phyloP scores from a whole-genome alignment of 2,888 invertebrate species.

The Rhagophthalmus giganteus region DNA sequence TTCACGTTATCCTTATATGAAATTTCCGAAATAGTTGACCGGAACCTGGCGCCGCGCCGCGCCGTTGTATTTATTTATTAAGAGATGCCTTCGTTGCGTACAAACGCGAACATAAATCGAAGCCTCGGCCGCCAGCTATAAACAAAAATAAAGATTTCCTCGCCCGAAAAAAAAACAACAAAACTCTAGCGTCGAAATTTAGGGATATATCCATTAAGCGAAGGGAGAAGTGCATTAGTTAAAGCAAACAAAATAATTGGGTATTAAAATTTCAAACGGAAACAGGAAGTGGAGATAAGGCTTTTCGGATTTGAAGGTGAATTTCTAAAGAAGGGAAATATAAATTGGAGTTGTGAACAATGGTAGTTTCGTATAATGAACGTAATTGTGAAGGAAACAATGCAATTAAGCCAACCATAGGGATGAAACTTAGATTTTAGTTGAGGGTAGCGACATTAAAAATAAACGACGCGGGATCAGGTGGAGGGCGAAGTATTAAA shows the following conservation, averaged over 20 bases:
- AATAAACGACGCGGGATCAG: conserved; percentile 32
- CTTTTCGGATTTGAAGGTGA: conserved; percentile 36
- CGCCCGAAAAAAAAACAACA: no score
- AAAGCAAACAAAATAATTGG: conserved; percentile 24
- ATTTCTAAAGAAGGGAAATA: conserved; percentile 42
- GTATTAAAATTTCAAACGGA: conserved; percentile 31
- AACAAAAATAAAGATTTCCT: no score
- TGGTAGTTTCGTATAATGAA: conserved; percentile 46
- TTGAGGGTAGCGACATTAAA: conserved; percentile 30
- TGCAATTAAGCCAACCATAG: conserved; percentile 34
- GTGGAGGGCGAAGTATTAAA: conserved; percentile 32
- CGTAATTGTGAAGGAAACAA: conserved; percentile 40
- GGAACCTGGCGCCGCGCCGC: no score
- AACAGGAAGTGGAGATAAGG: conserved; percentile 23
- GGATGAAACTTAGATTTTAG: conserved; percentile 35
- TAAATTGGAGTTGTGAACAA: conserved; percentile 48
- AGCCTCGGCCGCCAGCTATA: no score
- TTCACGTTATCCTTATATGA: no score
- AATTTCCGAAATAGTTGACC: no score
- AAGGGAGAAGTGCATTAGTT: conserved; percentile 5
- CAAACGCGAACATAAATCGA: no score
- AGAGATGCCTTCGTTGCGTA: no score
- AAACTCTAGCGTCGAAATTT: no score
- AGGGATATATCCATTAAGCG: neutral
- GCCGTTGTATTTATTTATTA: no score